These are phyloP conservation scores for Stomatorhinus ivindoensis DNA, from an alignment of 2,113 vertebrate genomes.

Conservation along the genomic window DNA sequence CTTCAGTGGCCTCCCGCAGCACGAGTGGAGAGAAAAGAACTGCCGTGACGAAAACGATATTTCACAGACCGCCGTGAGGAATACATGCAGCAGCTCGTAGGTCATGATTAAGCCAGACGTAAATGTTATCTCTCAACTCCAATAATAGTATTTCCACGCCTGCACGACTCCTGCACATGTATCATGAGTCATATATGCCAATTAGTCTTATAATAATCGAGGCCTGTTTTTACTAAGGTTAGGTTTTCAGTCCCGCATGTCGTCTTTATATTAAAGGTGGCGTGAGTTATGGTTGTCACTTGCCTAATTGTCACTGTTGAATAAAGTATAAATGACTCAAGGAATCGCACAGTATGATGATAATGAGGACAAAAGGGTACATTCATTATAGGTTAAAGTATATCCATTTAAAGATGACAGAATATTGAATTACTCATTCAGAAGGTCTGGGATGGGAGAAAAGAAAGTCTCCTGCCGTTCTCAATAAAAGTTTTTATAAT, in stretches of 20 bases:
- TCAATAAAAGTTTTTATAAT: conserved; percentile 43
- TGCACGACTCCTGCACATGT: conserved; percentile 24
- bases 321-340: conserved; percentile 33
- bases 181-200: conserved; percentile 46
- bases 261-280: conserved; percentile 23
- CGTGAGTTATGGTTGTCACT: conserved; percentile 33
- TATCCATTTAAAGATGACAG: conserved; percentile 32
- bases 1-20: background rate
- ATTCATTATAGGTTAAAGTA: conserved; percentile 38
- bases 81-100: conserved; percentile 25
- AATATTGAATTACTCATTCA: conserved; percentile 34
- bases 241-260: conserved; percentile 24
- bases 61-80: background rate
- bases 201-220: conserved; percentile 56
- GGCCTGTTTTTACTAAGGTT: conserved; percentile 50
- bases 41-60: background rate
- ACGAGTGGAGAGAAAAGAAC: background rate
- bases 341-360: conserved; percentile 32
- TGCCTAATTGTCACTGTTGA: conserved; percentile 38
- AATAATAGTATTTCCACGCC: conserved; percentile 8
- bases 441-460: conserved; percentile 17
- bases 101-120: conserved; percentile 38
- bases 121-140: conserved; percentile 37
- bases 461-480: conserved; percentile 30
- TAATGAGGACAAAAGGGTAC: conserved; percentile 44